Conservation (phyloP, 1,140 invertebrate genomes). For the Lineus longissimus region DNA sequence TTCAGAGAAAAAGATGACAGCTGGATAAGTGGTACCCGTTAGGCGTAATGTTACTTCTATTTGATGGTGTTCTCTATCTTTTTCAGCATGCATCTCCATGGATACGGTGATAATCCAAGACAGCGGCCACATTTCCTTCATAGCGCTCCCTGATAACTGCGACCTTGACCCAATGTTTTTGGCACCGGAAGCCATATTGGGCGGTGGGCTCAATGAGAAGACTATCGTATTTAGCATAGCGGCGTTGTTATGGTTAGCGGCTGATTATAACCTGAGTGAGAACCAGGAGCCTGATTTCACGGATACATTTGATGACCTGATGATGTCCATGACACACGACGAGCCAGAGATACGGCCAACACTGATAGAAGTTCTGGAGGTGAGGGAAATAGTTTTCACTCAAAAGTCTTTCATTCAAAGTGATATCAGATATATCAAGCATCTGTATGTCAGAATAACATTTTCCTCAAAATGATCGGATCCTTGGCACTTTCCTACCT, state of each 20-base stretch:
- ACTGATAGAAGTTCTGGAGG: not conserved
- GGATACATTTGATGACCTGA: not conserved
- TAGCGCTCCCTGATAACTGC: conserved; percentile 2
- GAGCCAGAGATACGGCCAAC: not conserved
- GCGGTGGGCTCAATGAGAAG: not conserved
- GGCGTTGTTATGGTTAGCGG: not conserved
- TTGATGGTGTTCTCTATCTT: too few species aligned
- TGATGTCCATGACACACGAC: not conserved
- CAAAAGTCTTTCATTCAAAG: not conserved
- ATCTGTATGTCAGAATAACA: not conserved
- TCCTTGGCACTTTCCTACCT: not conserved
- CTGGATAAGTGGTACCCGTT: not conserved
- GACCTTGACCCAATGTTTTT: conserved; percentile 1
- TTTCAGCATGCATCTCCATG: conserved; percentile 12
- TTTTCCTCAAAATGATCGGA: too few species aligned
- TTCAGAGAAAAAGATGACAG: not conserved
- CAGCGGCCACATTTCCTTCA: conserved; percentile 8
- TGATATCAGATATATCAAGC: not conserved
- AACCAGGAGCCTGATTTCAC: conserved; percentile 3
- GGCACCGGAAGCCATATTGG: too few species aligned
- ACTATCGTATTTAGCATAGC: not conserved
- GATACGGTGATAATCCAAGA: conserved; percentile 8
- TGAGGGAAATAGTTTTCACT: not conserved
- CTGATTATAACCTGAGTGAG: not conserved
- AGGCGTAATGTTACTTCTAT: too few species aligned